phyloP scores from a whole-genome alignment of 2,113 vertebrate species.

The Proterorhinus semilunaris region DNA sequence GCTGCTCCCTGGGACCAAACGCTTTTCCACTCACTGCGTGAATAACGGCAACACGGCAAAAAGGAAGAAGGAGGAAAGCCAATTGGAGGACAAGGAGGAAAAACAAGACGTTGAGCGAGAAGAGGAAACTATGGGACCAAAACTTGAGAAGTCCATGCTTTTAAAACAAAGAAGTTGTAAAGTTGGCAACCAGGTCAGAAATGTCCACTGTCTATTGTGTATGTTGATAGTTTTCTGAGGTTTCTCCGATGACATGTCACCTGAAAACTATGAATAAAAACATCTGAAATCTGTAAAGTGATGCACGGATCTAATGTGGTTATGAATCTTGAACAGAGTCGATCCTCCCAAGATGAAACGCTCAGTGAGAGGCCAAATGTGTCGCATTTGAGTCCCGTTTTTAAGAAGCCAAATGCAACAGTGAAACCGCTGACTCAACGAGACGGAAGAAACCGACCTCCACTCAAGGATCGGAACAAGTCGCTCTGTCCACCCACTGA shows the following conservation, averaged over 20 bases:
- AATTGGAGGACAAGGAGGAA: constrained; percentile 71
- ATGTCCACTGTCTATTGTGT: not conserved
- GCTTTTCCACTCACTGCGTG: constrained; percentile 4
- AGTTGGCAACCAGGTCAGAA: constrained; percentile 26
- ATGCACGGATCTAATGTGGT: not conserved
- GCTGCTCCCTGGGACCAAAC: constrained; percentile 65
- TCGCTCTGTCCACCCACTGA: constrained; percentile 1
- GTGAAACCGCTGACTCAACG: not conserved
- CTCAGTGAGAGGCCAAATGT: not conserved
- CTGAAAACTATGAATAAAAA: too few species aligned
- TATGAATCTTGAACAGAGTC: constrained; percentile 8
- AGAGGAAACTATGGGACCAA: not conserved
- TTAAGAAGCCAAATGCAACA: constrained; percentile 46
- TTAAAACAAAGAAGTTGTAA: not conserved
- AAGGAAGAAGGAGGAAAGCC: constrained; percentile 57
- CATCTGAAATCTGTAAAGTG: too few species aligned
- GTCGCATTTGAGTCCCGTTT: constrained; percentile 23
- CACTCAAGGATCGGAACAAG: constrained; percentile 3
- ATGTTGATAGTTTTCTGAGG: too few species aligned
- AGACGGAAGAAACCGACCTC: not conserved
- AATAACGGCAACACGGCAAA: constrained; percentile 24
- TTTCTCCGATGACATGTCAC: too few species aligned
- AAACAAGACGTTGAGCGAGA: not conserved
- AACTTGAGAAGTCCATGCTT: not conserved
- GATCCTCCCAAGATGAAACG: not conserved